These are phyloP conservation scores for Tragelaphus buxtoni DNA, from an alignment of 2,113 vertebrate genomes.

Conservation along the genomic window DNA sequence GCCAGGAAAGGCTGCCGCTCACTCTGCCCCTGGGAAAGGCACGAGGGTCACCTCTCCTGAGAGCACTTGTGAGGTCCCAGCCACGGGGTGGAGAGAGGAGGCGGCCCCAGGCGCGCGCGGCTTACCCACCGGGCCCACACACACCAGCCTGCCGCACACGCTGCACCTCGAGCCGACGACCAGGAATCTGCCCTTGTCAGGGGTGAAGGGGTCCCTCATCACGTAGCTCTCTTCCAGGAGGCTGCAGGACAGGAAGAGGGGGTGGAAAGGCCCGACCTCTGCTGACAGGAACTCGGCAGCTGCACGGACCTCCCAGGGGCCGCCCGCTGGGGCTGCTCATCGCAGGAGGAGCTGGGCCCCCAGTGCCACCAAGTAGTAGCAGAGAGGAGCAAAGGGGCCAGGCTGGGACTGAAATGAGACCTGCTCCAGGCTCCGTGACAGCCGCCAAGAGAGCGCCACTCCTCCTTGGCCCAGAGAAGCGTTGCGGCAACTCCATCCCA, in stretches of 20 bases:
- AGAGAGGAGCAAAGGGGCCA: neutral
- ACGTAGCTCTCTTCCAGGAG: slow-evolving; percentile 90
- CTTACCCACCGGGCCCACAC: slow-evolving; percentile 83
- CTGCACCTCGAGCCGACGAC: slow-evolving; percentile 86
- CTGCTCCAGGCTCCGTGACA: neutral
- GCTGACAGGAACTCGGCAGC: rapidly evolving
- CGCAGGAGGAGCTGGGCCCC: neutral
- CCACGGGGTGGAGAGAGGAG: neutral
- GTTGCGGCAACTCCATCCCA: neutral
- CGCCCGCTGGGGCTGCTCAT: rapidly evolving
- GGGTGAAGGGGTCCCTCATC: slow-evolving; percentile 88
- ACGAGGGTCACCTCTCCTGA: neutral
- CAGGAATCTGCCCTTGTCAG: slow-evolving; percentile 87
- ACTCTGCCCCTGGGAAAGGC: neutral
- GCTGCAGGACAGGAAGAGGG: slow-evolving; percentile 66
- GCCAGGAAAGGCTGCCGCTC: neutral
- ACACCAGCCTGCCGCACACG: slow-evolving; percentile 84
- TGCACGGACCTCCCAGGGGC: neutral
- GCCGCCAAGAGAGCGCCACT: rapidly evolving
- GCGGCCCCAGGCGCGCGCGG: neutral
- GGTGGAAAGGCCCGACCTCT: neutral
- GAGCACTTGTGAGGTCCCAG: rapidly evolving
- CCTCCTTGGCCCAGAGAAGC: neutral
- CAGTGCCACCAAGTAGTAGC: rapidly evolving
- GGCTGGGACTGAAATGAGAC: neutral